Base-by-base conservation (phyloP, 1,140 invertebrate genomes). In the Brachionus rotundiformis region DNA sequence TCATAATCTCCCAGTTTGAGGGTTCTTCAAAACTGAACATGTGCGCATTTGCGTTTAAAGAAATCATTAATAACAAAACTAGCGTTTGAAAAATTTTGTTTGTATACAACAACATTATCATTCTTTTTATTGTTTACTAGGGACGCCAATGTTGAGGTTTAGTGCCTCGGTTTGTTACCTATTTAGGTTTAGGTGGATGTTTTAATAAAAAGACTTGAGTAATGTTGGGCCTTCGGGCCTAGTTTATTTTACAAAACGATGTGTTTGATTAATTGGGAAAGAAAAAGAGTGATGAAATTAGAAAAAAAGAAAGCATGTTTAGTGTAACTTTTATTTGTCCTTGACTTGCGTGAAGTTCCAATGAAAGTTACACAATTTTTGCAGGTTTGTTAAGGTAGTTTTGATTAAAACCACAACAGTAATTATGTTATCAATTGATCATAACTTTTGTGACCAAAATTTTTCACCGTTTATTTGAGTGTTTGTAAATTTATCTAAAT, bases 131-230 rank as follows among this genome's bases (percentile, higher is more conserved):
- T 61, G 1, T 61, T 25, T 61, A 61, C 59, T 61, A 61, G 59
- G 59, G 59, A 61, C 59, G 59, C 59, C 59, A 61, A 61, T 61
- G 23, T 61, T 61, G 59, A 61, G 59, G 59, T 61, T 54, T 19
- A n/a, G n/a, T 54, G n/a, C 49, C 49, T 54, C 49, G 49, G 7
- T 54, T 54, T 19, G 10, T n/a, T 19, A 54, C 49, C n/a, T 19
- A 54, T n/a, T n/a, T n/a, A 54, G 36, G 36, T 39, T 39, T 39
- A 39, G n/a, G n/a, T 3, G 59, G 23, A 23, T 61, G 23, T 13
- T 61, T 61, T 61, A 61, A 47, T 47, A n/a, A 47, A 47, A 47
- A 47, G 44, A 47, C 11, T 47, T 47, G 44, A n/a, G 11, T 47
- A n/a, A n/a, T 47, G 44, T 47, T 47, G 44, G 44, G 44, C 44